Evolutionary conservation across 2,888 invertebrate species (phyloP).

Genomic region (Priapulus caudatus): DNA sequence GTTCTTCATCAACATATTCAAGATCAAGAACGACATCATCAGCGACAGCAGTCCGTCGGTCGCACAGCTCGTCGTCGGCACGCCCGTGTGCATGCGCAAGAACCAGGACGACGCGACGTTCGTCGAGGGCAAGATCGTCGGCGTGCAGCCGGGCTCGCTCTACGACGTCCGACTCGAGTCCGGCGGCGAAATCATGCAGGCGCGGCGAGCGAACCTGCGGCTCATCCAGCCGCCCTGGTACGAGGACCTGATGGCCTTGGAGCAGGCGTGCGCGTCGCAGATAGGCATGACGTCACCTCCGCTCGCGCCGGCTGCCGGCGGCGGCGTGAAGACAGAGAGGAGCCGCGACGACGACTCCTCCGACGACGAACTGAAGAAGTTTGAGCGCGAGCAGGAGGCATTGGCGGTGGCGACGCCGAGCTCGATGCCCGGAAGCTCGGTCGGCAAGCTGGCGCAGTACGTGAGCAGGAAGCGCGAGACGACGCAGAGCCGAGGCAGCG

Average conservation of each 20-base stretch:
- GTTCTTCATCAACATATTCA: conserved; percentile 54
- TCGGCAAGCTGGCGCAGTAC: conserved; percentile 20
- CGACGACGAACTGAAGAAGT: conserved; percentile 11
- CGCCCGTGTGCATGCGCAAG: conserved; percentile 56
- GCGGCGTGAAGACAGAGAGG: not conserved
- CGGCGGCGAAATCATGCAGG: conserved; percentile 45
- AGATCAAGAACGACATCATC: conserved; percentile 71
- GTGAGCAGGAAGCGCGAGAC: conserved; percentile 24
- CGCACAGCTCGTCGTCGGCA: conserved; percentile 59
- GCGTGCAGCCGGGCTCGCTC: conserved; percentile 52
- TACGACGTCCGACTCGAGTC: conserved; percentile 50
- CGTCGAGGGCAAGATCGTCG: conserved; percentile 66
- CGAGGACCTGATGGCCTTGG: conserved; percentile 62
- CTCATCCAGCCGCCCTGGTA: conserved; percentile 89
- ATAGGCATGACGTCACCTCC: conserved; percentile 12
- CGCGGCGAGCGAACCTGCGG: conserved; percentile 77
- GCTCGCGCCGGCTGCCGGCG: conserved; percentile 5
- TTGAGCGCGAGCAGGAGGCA: conserved; percentile 16
- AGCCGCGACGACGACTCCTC: conserved; percentile 11
- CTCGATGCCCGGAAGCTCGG: not conserved
- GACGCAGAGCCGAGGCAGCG: conserved; percentile 71
- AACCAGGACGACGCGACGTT: conserved; percentile 54
- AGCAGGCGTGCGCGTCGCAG: conserved; percentile 16
- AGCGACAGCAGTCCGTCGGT: conserved; percentile 78
- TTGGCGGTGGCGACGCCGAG: not conserved